Evolutionary conservation across 2,888 invertebrate species (phyloP), one percentile per base, ranked within the genome.

Genomic region (Melanophora roralis): DNA sequence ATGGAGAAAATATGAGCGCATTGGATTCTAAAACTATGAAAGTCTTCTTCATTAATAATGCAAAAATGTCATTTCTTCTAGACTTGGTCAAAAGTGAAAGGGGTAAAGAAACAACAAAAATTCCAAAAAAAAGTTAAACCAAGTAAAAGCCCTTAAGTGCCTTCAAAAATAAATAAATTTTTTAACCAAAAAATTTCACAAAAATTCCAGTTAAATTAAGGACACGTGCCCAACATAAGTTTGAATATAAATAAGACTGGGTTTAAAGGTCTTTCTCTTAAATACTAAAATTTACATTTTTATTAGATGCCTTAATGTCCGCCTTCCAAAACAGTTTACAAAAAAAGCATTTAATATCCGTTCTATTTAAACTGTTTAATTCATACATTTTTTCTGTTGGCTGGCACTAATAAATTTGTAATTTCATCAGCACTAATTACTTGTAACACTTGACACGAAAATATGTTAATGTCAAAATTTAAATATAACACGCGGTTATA

Each of bases 381-480:
- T n/a, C n/a, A n/a, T 34, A 23, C 27, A n/a, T 40, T 71, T 51
- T 27, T 5, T 7, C 47, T 11, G 21, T 16, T 34, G 19, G 57
- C 38, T 65, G 38, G 36, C 16, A 9, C 38, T 51, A 57, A 55
- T 60, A 72, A 51, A 76, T 64, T 64, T 64, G 69, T 57, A 51
- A 73, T 64, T 65, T 67, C 47, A 53, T 53, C 64, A 47, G 47
- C 45, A 72, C 64, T 57, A 80, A 67, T 68, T 67, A 59, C 40
- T 16, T 64, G 62, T 43, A 47, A 53, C 27, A 69, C 49, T 73
- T 57, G 57, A 73, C 47, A 78, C 23, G 51, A 43, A 65, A 71
- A 78, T 81, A 71, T 78, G 81, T 75, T 75, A 81, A 74, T 74
- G 81, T 72, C 78, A 78, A 74, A 77, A 64, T 59, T 53, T 40